A percentile compares a stretch with the other conserved stretches of the same genome.
phyloP scores from a whole-genome alignment of 2,113 vertebrate species.

The Tichodroma muraria region DNA sequence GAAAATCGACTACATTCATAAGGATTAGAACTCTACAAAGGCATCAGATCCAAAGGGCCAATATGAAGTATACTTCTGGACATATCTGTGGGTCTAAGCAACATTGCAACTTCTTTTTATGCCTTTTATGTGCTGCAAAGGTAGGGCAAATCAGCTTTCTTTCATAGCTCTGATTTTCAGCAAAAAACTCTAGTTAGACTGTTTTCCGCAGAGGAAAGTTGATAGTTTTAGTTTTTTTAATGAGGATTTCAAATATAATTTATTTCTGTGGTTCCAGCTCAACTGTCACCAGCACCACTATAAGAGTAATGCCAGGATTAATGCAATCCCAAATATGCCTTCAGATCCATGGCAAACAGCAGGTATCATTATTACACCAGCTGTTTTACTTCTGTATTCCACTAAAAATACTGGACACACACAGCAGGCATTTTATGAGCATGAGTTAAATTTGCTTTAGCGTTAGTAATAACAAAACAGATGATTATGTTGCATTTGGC shows the following conservation, averaged over 20 bases:
- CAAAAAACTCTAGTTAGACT: not conserved
- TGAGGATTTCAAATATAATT: not conserved
- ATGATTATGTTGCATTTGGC: not conserved
- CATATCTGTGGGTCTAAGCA: not conserved
- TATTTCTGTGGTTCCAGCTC: not conserved
- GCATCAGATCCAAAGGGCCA: not conserved
- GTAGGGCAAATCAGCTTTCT: not conserved
- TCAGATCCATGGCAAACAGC: not conserved
- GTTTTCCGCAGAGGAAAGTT: not conserved
- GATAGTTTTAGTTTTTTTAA: not conserved
- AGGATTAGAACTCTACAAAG: not conserved
- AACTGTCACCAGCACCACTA: not conserved
- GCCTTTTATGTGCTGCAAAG: not conserved
- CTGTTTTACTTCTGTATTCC: not conserved
- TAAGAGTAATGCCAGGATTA: not conserved
- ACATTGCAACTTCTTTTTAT: not conserved
- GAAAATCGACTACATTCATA: not conserved
- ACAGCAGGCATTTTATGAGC: not conserved
- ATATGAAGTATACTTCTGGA: not conserved
- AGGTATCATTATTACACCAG: not conserved
- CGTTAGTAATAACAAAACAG: not conserved
- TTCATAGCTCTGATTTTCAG: not conserved
- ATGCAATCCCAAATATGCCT: not conserved
- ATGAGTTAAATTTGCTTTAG: not conserved
- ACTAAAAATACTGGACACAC: not conserved